Base-by-base conservation (phyloP, 1,140 invertebrate genomes). In the Aphelenchoides fujianensis region DNA sequence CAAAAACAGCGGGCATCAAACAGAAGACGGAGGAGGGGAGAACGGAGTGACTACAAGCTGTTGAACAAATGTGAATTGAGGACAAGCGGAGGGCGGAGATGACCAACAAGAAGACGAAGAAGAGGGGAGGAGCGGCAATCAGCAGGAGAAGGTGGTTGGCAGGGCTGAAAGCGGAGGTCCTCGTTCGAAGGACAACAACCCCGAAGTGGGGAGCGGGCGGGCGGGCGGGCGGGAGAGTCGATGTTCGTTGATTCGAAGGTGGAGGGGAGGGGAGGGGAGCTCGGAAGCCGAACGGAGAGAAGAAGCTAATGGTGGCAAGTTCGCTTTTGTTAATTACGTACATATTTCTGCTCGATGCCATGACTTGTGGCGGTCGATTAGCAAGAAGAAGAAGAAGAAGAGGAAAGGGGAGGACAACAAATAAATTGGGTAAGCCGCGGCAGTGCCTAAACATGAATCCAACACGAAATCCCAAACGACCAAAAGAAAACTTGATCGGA, bases 391-490 rank as follows among this genome's bases (percentile, higher is more conserved):
- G 41, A 48, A 23, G 41, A 19, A 59, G 55, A 59, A 7, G 5
- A 59, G 34, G 27, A 59, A 59, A 5, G 23, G 23, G 5, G 55
- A 59, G 23, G 41, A 59, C 28, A 5, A 59, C 12, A 59, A 59
- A 59, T 59, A 59, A 32, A 27, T 59, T 59, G 19, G 55, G 55
- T 59, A 59, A 59, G 19, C 55, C 55, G 5, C 55, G 55, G 55
- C 55, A 59, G 55, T 59, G 55, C 55, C 55, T 59, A 59, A 7
- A 19, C n/a, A 59, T 7, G 55, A 59, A 59, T 5, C 5, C 12
- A 5, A 19, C 5, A 59, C 55, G 55, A 48, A 48, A 48, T 16
- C 23, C 41, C 41, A 48, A 16, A 23, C 41, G 41, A 48, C 23
- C 41, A 48, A 48, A 48, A 48, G 12, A 48, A 48, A 48, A 48